Conservation (phyloP, 2,113 vertebrate species). For the Pseudorhombus dupliciocellatus region DNA sequence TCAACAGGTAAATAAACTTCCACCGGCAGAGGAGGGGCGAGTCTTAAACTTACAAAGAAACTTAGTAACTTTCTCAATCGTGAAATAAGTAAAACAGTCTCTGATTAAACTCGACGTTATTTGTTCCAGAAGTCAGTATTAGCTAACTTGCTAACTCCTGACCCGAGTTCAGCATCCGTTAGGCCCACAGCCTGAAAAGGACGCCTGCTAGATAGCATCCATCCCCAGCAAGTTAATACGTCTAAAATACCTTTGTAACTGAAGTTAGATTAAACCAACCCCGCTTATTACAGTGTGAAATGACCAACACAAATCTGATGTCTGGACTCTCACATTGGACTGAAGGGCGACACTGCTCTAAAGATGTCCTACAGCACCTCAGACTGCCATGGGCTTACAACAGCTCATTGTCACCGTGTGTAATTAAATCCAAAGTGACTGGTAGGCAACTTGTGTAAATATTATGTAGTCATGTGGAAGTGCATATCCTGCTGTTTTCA, state of each 20-base stretch:
- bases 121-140: neutral
- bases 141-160: neutral
- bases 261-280: neutral
- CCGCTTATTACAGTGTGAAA: neutral
- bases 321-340: neutral
- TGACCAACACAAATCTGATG: neutral
- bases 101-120: neutral
- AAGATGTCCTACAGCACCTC: slow-evolving; percentile 56
- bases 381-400: slow-evolving; percentile 28
- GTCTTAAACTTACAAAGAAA: neutral
- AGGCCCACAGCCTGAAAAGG: neutral
- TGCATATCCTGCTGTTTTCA: slow-evolving; percentile 15
- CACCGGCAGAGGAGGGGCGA: neutral
- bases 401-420: slow-evolving; percentile 26
- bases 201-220: neutral
- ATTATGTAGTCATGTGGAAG: slow-evolving; percentile 27
- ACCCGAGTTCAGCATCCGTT: neutral
- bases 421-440: slow-evolving; percentile 39
- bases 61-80: neutral
- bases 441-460: slow-evolving; percentile 35
- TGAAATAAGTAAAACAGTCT: neutral
- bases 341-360: slow-evolving; percentile 23
- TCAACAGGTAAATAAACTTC: neutral
- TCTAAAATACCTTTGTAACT: neutral
- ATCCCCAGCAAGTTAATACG: neutral